phyloP scores from a whole-genome alignment of 2,888 invertebrate genomes.

The Meganola albula region DNA sequence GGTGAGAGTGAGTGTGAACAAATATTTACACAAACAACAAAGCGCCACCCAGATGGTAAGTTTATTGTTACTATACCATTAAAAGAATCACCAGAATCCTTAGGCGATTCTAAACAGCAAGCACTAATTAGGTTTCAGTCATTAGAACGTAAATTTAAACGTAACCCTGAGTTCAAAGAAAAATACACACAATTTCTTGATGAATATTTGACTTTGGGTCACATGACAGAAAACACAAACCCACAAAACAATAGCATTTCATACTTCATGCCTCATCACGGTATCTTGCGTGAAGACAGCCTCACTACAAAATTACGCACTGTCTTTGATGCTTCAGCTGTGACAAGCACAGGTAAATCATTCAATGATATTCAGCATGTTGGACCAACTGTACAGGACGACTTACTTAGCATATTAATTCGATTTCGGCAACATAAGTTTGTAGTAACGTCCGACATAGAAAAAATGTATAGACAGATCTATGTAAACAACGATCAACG shows the following conservation, averaged over 20 bases:
- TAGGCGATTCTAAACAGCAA: not conserved
- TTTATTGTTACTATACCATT: not conserved
- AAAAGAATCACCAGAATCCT: not conserved
- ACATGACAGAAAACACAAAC: not conserved
- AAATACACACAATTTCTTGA: not conserved
- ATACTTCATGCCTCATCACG: not conserved
- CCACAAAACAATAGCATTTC: not conserved
- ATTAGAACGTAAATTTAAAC: not conserved
- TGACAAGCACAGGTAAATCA: slow-evolving; percentile 5
- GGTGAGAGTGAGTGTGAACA: not conserved
- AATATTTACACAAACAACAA: not conserved
- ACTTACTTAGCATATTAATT: slow-evolving; percentile 8
- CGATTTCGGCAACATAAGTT: slow-evolving; percentile 9
- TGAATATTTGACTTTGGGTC: not conserved
- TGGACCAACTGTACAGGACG: slow-evolving; percentile 8
- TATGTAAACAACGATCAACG: not conserved
- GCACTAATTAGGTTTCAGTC: not conserved
- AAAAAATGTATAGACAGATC: slow-evolving; percentile 10
- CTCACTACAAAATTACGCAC: not conserved
- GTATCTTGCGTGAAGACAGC: not conserved
- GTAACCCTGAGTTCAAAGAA: not conserved
- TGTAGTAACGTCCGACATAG: slow-evolving; percentile 7
- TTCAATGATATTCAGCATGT: slow-evolving; percentile 11
- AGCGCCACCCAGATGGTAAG: not conserved
- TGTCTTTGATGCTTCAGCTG: slow-evolving; percentile 7